Evolutionary conservation across 2,888 invertebrate genomes (phyloP).

Genomic region (Idaea straminata): DNA sequence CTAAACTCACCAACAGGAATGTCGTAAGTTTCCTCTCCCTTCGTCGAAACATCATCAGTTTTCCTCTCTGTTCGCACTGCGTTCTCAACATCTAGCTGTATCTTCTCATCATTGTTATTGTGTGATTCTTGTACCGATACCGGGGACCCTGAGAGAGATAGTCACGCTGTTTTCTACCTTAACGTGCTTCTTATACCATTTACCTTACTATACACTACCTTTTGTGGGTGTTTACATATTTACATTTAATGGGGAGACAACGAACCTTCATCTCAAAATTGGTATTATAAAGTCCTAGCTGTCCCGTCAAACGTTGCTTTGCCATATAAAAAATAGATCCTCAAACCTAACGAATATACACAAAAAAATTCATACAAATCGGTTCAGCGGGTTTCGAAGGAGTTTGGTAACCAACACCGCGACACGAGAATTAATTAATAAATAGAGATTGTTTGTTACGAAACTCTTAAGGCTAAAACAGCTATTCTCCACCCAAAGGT

Average conservation of each 20-base stretch:
- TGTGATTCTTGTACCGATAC: slow-evolving; percentile 54
- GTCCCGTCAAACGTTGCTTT: too few relatives aligned
- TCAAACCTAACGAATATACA: too few relatives aligned
- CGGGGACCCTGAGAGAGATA: slow-evolving; percentile 65
- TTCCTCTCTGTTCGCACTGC: slow-evolving; percentile 50
- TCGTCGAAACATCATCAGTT: slow-evolving; percentile 49
- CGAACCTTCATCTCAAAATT: too few relatives aligned
- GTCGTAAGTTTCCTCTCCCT: slow-evolving; percentile 70
- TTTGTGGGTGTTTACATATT: neutral
- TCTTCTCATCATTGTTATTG: slow-evolving; percentile 63
- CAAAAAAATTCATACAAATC: too few relatives aligned
- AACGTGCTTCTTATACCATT: slow-evolving; percentile 2
- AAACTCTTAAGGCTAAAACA: too few relatives aligned
- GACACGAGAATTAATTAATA: too few relatives aligned
- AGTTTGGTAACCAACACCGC: too few relatives aligned
- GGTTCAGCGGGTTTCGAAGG: too few relatives aligned
- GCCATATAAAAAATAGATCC: too few relatives aligned
- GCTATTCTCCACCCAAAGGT: too few relatives aligned
- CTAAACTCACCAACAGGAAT: slow-evolving; percentile 71
- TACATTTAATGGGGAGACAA: neutral
- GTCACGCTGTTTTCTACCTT: slow-evolving; percentile 40
- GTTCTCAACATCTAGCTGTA: slow-evolving; percentile 50
- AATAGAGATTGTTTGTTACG: too few relatives aligned
- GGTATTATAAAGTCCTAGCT: too few relatives aligned
- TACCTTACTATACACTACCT: neutral